A percentile compares a stretch with the other conserved stretches of the same genome.
Conservation (phyloP, 2,888 invertebrate species). For the Drosophila tanythrix region DNA sequence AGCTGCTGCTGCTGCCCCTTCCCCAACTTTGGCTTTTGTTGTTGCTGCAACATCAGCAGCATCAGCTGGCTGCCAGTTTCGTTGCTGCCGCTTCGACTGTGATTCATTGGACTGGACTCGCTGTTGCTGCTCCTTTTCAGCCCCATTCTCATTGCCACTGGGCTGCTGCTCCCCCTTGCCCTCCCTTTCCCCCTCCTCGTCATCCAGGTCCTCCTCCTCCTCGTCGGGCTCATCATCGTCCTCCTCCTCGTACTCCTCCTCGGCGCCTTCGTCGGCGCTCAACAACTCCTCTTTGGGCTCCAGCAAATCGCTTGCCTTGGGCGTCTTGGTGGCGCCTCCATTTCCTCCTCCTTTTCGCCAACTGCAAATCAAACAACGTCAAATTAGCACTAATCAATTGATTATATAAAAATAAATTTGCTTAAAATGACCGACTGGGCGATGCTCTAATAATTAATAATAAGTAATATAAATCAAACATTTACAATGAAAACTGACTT, state of each 20-base stretch:
- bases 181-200: neutral
- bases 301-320: constrained; percentile 57
- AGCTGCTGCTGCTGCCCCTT: constrained; percentile 29
- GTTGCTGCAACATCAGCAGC: constrained; percentile 55
- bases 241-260: constrained; percentile 32
- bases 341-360: constrained; percentile 74
- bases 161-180: constrained; percentile 41
- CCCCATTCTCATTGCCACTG: constrained; percentile 47
- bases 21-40: constrained; percentile 33
- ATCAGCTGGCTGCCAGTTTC: constrained; percentile 57
- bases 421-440: neutral
- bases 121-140: constrained; percentile 42
- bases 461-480: too few relatives aligned
- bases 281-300: constrained; percentile 82
- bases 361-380: constrained; percentile 47
- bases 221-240: constrained; percentile 50
- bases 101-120: constrained; percentile 59
- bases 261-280: constrained; percentile 66
- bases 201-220: constrained; percentile 63
- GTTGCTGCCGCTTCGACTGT: constrained; percentile 52
- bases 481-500: too few relatives aligned
- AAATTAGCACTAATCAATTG: constrained; percentile 54
- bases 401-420: constrained; percentile 6
- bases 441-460: constrained; percentile 12
- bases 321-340: constrained; percentile 30